Conservation (phyloP, 2,797 vertebrate species). For the Rhodeus uyekii region DNA sequence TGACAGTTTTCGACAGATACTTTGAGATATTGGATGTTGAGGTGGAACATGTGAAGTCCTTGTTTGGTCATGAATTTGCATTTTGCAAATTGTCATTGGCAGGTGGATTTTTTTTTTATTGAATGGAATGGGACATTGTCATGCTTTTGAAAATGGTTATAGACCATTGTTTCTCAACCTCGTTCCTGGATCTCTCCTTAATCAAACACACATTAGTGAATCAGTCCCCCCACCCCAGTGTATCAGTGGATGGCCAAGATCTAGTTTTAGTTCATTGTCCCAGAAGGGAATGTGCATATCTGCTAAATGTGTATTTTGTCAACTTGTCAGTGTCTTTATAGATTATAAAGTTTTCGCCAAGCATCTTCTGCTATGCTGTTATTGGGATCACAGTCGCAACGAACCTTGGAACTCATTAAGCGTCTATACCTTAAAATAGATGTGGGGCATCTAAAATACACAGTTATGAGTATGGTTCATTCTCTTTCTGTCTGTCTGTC, state of each 20-base stretch:
- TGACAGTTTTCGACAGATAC: neutral
- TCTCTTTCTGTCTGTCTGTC: slow-evolving; percentile 27
- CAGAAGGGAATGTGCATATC: neutral
- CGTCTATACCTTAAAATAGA: neutral
- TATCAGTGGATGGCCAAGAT: too few species aligned
- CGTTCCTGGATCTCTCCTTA: too few species aligned
- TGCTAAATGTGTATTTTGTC: neutral
- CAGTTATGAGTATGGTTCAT: slow-evolving; percentile 4
- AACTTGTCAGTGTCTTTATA: neutral
- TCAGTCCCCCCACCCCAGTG: too few species aligned
- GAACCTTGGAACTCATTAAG: neutral
- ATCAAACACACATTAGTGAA: too few species aligned
- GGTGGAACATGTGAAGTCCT: neutral
- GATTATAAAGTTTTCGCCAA: neutral
- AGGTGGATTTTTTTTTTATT: neutral
- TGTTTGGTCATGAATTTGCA: neutral
- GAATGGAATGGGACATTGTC: neutral
- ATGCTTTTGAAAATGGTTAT: neutral
- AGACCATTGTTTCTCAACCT: too few species aligned
- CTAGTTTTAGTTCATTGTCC: neutral
- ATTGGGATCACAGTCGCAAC: neutral
- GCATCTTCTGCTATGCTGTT: neutral
- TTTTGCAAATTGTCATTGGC: neutral
- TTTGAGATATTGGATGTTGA: neutral
- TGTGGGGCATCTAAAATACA: slow-evolving; percentile 7